Conservation (phyloP, 1,140 invertebrate genomes). For the Calycopis cecrops region DNA sequence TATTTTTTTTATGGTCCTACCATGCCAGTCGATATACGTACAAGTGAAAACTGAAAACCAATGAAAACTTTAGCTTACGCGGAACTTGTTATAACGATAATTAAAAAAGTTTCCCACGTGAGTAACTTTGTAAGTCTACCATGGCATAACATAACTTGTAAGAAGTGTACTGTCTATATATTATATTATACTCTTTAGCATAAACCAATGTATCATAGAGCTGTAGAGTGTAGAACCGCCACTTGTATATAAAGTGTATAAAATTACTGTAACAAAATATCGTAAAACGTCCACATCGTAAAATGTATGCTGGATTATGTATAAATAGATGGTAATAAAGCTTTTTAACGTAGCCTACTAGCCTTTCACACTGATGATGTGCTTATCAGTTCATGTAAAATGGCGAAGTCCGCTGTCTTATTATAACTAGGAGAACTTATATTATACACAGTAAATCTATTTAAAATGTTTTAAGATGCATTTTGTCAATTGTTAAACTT, state of each 20-base stretch:
- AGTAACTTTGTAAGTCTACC: too few species aligned
- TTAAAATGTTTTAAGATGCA: not conserved
- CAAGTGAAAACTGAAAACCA: too few species aligned
- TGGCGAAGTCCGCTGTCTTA: too few species aligned
- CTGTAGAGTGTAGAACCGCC: constrained; percentile 1
- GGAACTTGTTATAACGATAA: too few species aligned
- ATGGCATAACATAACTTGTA: too few species aligned
- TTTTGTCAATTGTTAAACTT: constrained; percentile 23
- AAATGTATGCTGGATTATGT: constrained; percentile 34
- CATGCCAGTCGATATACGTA: too few species aligned
- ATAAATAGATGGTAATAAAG: constrained; percentile 16
- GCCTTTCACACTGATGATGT: not conserved
- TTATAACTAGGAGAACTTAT: not conserved
- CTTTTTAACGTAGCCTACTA: constrained; percentile 4
- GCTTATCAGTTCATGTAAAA: too few species aligned
- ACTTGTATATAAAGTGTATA: constrained; percentile 15
- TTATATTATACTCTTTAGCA: not conserved
- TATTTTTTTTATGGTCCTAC: too few species aligned
- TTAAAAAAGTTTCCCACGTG: too few species aligned
- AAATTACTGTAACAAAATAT: constrained; percentile 29
- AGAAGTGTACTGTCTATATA: too few species aligned
- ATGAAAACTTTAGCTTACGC: constrained; percentile 24
- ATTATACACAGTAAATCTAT: not conserved
- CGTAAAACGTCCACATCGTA: constrained; percentile 60
- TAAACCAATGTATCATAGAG: not conserved